Evolutionary conservation across 2,888 invertebrate species (phyloP), one percentile per base, ranked within the genome.

Genomic region (Cetonia aurata): DNA sequence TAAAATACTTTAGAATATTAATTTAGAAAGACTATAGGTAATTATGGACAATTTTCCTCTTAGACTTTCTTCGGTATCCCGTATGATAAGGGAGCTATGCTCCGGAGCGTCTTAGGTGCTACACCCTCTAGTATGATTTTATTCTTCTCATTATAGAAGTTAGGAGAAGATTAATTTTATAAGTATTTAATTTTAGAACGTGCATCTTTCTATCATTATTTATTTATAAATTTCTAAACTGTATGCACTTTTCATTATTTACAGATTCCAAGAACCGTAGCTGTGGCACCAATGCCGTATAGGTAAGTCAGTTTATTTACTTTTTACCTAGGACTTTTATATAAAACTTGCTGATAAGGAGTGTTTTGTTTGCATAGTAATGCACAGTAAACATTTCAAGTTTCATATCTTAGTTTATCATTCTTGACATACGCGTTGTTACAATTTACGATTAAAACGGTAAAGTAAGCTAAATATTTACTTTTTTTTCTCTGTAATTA

Each of bases 331-430:
- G 25, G 25, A 53, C 53, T n/a, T 25, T 31, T 25, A 25, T 9
- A 31, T 53, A 53, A 25, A 53, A 53, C 31, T 25, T 25, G 25
- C 53, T 31, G 53, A 53, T 53, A 53, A 53, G 31, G 4, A 31
- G 25, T 53, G 53, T 53, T 12, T 53, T 53, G 53, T 53, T 53
- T 53, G 25, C 53, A n/a, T 31, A 25, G 31, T 53, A 19, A 25
- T 25, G 31, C 53, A 53, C n/a, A 4, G 53, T 53, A 53, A 53
- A 53, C 25, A 31, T 53, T 25, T 25, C 25, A 53, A 19, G 31
- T n/a, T 53, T 53, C 31, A 53, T 53, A 53, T 60, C 25, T 25
- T 4, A 25, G 25, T 1, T 60, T 60, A 41, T 60, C 42, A 60
- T 60, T 60, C 12, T 17, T 60, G 60, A 17, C 60, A 60, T 15